Conservation (phyloP, 2,113 vertebrate genomes). For the Clupea harengus region DNA sequence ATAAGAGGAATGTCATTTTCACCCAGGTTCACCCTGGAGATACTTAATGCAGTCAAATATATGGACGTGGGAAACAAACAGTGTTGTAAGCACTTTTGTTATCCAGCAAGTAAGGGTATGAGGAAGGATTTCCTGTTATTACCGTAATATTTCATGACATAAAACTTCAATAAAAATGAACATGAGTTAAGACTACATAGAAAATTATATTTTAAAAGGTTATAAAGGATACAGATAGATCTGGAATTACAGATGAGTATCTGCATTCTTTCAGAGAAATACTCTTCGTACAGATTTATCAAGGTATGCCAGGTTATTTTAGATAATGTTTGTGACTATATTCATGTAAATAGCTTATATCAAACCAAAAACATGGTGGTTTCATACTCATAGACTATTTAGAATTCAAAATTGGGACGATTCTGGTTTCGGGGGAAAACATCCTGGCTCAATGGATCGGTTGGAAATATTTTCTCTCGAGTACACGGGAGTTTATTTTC, state of each 20-base stretch:
- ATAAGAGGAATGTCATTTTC: not conserved
- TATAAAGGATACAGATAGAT: not conserved
- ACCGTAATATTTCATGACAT: not conserved
- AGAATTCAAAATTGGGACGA: not conserved
- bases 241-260: not conserved
- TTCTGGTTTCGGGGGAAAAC: not conserved
- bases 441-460: conserved; percentile 5
- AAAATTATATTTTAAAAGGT: not conserved
- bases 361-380: not conserved
- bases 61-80: not conserved
- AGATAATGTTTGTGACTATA: not conserved
- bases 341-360: not conserved
- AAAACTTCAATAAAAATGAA: not conserved
- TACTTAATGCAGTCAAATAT: not conserved
- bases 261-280: not conserved
- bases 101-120: not conserved
- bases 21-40: not conserved
- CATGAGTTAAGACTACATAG: too few relatives aligned
- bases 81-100: not conserved
- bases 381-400: not conserved
- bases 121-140: not conserved
- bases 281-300: not conserved
- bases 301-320: not conserved
- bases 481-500: not conserved
- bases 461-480: conserved; percentile 10